Percentiles rank a stretch among this genome's conserved stretches.
Evolutionary conservation across 2,113 vertebrate genomes (phyloP).

Genomic region (Cynopterus brachyotis): DNA sequence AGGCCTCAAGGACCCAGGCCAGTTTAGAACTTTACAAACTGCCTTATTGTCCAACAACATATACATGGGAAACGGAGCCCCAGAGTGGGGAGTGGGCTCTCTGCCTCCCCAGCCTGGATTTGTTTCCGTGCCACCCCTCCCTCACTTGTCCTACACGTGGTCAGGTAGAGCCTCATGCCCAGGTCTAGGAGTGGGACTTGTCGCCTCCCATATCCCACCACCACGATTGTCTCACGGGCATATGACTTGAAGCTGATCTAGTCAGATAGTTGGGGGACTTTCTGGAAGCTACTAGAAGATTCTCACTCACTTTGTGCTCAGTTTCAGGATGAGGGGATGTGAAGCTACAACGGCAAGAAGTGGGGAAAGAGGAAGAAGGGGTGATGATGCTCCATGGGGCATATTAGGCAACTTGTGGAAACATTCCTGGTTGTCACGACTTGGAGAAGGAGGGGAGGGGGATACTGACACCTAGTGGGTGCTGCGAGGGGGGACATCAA

Average conservation of each 20-base stretch:
- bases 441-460: not conserved
- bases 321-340: not conserved
- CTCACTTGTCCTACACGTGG: accelerated
- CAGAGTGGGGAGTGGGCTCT: too few relatives aligned
- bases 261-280: not conserved
- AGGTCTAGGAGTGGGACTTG: too few relatives aligned
- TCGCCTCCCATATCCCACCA: not conserved
- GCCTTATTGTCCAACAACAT: not conserved
- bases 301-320: accelerated
- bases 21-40: not conserved
- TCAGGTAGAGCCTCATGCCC: not conserved
- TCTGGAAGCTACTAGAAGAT: accelerated
- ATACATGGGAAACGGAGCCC: not conserved
- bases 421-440: not conserved
- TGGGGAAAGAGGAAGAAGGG: too few relatives aligned
- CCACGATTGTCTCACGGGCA: not conserved
- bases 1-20: not conserved
- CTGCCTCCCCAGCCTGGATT: not conserved
- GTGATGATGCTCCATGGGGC: not conserved
- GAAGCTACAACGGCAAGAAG: not conserved
- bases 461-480: too few relatives aligned
- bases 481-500: not conserved
- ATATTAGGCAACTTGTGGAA: too few relatives aligned
- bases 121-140: accelerated
- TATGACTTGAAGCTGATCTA: not conserved